These are phyloP conservation scores for Hipposideros larvatus DNA, from an alignment of 2,797 vertebrate species.

Conservation along the genomic window DNA sequence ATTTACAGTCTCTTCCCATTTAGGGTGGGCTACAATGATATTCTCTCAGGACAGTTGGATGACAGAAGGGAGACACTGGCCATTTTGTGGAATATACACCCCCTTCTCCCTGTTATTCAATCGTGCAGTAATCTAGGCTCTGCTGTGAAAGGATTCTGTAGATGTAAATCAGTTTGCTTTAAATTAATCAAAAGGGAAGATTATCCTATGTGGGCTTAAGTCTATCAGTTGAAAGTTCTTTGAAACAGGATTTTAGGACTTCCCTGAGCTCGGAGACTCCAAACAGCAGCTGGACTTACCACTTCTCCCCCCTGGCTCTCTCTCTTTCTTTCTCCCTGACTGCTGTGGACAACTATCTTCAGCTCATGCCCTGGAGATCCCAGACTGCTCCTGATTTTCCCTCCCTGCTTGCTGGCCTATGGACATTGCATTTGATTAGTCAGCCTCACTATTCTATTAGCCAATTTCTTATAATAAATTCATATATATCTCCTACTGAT, in stretches of 20 bases:
- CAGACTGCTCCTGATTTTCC: neutral
- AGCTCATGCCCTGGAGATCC: neutral
- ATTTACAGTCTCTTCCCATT: neutral
- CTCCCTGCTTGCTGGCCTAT: neutral
- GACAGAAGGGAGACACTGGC: neutral
- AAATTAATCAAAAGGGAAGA: neutral
- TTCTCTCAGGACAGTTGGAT: neutral
- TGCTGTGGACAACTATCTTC: neutral
- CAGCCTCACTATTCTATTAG: neutral
- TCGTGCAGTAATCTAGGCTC: neutral
- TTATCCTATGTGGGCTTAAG: neutral
- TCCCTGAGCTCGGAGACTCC: neutral
- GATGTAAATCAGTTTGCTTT: neutral
- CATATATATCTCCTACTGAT: neutral
- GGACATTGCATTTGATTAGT: neutral
- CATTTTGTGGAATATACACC: neutral
- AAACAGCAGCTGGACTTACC: neutral
- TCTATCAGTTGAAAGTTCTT: neutral
- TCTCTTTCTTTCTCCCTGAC: neutral
- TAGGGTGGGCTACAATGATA: neutral
- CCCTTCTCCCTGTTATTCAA: neutral
- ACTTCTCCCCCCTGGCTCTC: neutral
- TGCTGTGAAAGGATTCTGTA: neutral
- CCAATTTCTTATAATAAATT: neutral
- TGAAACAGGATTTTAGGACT: neutral